These are phyloP conservation scores for Rhynchonycteris naso DNA, from an alignment of 2,797 vertebrate genomes.

Conservation along the genomic window DNA sequence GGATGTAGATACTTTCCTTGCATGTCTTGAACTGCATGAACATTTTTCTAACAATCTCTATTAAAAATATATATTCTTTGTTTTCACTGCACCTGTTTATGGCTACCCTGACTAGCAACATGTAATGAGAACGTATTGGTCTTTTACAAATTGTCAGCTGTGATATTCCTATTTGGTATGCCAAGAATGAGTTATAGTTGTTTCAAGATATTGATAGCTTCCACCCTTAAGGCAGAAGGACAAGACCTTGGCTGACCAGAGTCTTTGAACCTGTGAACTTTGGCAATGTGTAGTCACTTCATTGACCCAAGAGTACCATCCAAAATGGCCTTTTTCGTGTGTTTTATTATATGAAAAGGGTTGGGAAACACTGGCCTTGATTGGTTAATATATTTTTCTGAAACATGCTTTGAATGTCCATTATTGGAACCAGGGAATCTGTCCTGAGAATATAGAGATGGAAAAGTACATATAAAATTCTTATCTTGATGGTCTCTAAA, in stretches of 20 bases:
- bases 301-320: not conserved
- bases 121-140: not conserved
- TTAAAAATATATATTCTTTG: not conserved
- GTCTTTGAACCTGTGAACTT: not conserved
- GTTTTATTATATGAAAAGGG: not conserved
- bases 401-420: not conserved
- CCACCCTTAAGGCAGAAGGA: not conserved
- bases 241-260: not conserved
- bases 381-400: not conserved
- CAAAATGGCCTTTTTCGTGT: not conserved
- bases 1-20: not conserved
- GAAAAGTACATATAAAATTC: not conserved
- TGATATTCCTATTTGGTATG: not conserved
- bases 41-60: not conserved
- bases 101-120: not conserved
- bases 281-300: not conserved
- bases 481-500: not conserved
- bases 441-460: not conserved
- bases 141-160: not conserved
- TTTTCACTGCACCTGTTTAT: not conserved
- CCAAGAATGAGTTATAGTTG: not conserved
- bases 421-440: not conserved
- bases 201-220: not conserved
- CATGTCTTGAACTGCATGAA: not conserved
- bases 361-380: not conserved